A percentile compares a stretch with the other conserved stretches of the same genome.
These are phyloP conservation scores for Pavo muticus DNA, from an alignment of 2,113 vertebrate species.

Conservation along the genomic window DNA sequence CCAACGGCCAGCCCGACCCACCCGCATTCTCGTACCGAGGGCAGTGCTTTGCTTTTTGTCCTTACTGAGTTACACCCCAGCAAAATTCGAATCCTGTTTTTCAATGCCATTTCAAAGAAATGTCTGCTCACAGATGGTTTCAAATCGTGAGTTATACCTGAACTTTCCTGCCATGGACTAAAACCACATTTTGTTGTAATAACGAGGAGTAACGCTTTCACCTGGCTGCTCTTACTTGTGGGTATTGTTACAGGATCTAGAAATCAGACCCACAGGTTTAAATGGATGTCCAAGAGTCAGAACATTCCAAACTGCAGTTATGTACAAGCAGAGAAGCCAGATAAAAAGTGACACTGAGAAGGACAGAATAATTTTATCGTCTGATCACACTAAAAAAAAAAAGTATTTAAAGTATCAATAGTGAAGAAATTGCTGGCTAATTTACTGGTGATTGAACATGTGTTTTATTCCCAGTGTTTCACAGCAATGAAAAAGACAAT, in stretches of 20 bases:
- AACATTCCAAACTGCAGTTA: not conserved
- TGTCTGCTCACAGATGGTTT: not conserved
- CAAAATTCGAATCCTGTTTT: slow-evolving; percentile 3
- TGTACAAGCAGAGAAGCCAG: not conserved
- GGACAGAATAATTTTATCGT: not conserved
- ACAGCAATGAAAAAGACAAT: slow-evolving; percentile 1
- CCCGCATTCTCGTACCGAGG: not conserved
- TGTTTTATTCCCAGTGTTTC: slow-evolving; percentile 8
- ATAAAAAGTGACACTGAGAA: slow-evolving; percentile 3
- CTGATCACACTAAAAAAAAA: not conserved
- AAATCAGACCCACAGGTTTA: not conserved
- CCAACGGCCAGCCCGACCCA: not conserved
- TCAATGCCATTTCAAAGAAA: not conserved
- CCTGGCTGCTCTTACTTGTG: not conserved
- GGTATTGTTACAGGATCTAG: not conserved
- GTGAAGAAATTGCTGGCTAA: not conserved
- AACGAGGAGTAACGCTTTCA: not conserved
- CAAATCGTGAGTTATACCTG: not conserved
- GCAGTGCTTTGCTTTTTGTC: not conserved
- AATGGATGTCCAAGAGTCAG: not conserved
- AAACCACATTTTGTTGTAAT: not conserved
- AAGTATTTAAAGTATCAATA: not conserved
- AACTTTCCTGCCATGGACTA: not conserved
- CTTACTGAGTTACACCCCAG: not conserved
- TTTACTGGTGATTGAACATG: slow-evolving; percentile 26